Evolutionary conservation across 2,113 vertebrate genomes (phyloP).

Genomic region (Eidolon helvum): DNA sequence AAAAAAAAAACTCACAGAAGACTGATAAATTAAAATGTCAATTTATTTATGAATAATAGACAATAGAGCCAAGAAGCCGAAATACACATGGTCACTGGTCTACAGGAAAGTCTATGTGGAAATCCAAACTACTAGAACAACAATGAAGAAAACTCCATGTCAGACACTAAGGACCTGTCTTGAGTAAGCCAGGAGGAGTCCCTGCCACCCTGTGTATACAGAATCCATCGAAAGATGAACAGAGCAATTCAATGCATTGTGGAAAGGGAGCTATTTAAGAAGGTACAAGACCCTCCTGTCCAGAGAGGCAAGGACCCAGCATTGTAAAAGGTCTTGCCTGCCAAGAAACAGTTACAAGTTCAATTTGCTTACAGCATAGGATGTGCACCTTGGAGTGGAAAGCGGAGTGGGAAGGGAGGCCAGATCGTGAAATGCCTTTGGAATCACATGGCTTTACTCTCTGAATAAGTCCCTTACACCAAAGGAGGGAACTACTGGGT

Average conservation of each 20-base stretch:
- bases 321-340: not conserved
- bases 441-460: not conserved
- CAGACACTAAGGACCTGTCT: not conserved
- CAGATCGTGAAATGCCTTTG: not conserved
- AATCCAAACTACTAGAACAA: not conserved
- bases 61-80: not conserved
- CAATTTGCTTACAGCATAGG: not conserved
- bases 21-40: not conserved
- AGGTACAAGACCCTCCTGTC: not conserved
- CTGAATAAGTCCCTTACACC: not conserved
- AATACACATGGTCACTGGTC: not conserved
- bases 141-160: not conserved
- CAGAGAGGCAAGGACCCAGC: not conserved
- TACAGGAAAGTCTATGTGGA: not conserved
- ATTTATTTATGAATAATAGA: not conserved
- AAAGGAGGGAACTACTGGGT: accelerated
- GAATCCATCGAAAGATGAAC: not conserved
- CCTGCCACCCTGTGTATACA: not conserved
- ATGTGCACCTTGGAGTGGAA: not conserved
- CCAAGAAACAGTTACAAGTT: not conserved
- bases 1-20: not conserved
- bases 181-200: not conserved
- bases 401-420: not conserved
- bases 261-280: not conserved
- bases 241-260: accelerated